Percentiles rank a stretch among this genome's conserved stretches.
These are phyloP conservation scores for Ectemnius lituratus DNA, from an alignment of 2,888 invertebrate species.

Conservation along the genomic window DNA sequence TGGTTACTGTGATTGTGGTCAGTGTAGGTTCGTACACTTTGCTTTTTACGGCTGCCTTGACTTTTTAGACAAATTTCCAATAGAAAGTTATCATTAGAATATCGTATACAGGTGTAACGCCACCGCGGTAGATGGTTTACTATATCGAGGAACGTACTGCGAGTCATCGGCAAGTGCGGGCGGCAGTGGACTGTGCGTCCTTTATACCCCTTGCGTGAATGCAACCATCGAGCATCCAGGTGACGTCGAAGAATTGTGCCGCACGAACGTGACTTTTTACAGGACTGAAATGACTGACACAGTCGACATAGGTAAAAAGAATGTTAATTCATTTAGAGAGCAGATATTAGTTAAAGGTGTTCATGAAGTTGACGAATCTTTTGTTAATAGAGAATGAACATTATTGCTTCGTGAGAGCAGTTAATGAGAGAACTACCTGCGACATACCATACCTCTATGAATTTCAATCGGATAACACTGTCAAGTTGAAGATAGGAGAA, in stretches of 20 bases:
- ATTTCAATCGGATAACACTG: constrained; percentile 60
- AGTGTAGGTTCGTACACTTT: constrained; percentile 56
- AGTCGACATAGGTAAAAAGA: constrained; percentile 48
- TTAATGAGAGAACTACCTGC: constrained; percentile 50
- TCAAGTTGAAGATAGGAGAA: constrained; percentile 58
- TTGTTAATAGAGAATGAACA: constrained; percentile 50
- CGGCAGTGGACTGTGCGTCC: constrained; percentile 61
- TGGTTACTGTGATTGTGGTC: constrained; percentile 68
- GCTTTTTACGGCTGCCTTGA: neutral
- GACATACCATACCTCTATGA: constrained; percentile 62
- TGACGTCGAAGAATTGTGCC: constrained; percentile 53
- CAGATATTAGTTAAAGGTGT: no score
- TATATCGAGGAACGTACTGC: constrained; percentile 67
- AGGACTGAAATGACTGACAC: constrained; percentile 43
- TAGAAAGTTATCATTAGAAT: neutral
- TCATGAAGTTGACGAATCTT: neutral
- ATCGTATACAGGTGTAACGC: constrained; percentile 57
- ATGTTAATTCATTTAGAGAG: no score
- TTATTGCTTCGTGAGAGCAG: constrained; percentile 59
- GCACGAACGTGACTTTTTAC: constrained; percentile 51
- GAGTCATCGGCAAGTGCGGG: constrained; percentile 63
- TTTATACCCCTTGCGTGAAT: constrained; percentile 65
- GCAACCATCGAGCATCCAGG: constrained; percentile 59
- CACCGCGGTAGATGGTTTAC: constrained; percentile 55
- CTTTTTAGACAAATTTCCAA: neutral